Percentiles rank a stretch among this genome's conserved stretches.
phyloP scores from a whole-genome alignment of 2,113 vertebrate species.

The Indicator indicator region DNA sequence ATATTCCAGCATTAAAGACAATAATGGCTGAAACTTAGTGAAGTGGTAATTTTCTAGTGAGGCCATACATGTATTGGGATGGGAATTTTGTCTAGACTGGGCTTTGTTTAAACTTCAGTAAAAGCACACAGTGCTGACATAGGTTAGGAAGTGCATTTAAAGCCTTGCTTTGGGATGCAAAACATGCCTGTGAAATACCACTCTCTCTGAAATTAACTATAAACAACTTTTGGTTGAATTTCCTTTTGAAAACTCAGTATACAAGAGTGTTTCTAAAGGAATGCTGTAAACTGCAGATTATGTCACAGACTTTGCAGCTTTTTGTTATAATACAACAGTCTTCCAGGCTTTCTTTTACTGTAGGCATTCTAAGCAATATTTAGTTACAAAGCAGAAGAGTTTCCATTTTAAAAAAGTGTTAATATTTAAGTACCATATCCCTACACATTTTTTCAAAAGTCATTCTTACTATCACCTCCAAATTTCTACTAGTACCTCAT shows the following conservation, averaged over 20 bases:
- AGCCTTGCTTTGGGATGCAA: background rate
- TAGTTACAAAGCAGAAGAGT: background rate
- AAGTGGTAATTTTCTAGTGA: background rate
- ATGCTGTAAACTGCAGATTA: background rate
- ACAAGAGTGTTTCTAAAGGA: background rate
- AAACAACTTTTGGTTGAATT: background rate
- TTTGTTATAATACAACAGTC: background rate
- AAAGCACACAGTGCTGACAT: background rate
- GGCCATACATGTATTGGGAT: background rate
- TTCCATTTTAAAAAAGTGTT: background rate
- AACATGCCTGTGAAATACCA: background rate
- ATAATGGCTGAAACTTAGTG: background rate
- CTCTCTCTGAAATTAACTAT: background rate
- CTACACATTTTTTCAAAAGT: background rate
- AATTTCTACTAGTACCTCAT: background rate
- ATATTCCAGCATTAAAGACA: background rate
- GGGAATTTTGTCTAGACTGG: background rate
- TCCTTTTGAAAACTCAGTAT: background rate
- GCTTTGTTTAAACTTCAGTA: background rate
- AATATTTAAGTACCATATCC: background rate
- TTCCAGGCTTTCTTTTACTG: background rate
- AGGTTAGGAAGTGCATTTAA: background rate
- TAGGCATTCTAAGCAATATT: background rate
- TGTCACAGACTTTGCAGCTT: background rate
- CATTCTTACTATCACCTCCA: background rate